Conservation (phyloP, 1,140 invertebrate species). For the Nylanderia fulva region DNA sequence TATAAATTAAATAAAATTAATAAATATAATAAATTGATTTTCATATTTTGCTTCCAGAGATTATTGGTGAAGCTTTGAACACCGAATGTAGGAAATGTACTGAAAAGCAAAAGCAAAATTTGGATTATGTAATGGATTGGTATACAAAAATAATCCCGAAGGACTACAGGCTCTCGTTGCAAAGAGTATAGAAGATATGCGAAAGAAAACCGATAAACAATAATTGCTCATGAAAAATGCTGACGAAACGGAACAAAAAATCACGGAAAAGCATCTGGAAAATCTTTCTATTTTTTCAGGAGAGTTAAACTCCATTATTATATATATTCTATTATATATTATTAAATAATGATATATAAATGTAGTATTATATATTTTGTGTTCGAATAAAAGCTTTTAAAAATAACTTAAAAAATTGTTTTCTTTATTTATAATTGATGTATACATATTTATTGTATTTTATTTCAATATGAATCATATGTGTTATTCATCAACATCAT, state of each 20-base stretch:
- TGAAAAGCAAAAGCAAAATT: slow-evolving; percentile 6
- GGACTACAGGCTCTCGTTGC: not conserved
- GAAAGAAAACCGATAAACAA: slow-evolving; percentile 3
- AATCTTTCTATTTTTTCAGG: too few relatives aligned
- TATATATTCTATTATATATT: too few relatives aligned
- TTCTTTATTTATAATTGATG: too few relatives aligned
- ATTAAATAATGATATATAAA: too few relatives aligned
- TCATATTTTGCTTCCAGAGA: not conserved
- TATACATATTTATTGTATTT: too few relatives aligned
- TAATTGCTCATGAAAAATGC: not conserved
- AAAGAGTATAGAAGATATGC: not conserved
- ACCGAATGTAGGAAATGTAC: slow-evolving; percentile 10
- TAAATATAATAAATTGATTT: not conserved
- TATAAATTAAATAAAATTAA: not conserved
- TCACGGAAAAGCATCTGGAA: too few relatives aligned
- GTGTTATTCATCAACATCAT: too few relatives aligned
- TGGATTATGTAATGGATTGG: not conserved
- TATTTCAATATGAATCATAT: too few relatives aligned
- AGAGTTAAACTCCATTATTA: too few relatives aligned
- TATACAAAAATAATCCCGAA: not conserved
- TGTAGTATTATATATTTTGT: too few relatives aligned
- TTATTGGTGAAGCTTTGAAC: not conserved
- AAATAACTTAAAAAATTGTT: too few relatives aligned
- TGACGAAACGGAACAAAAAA: not conserved
- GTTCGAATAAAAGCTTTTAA: too few relatives aligned